Percentiles rank a stretch among this genome's conserved stretches.
Evolutionary conservation across 1,140 invertebrate species (phyloP).

Genomic region (Rhyacophila brunnea): DNA sequence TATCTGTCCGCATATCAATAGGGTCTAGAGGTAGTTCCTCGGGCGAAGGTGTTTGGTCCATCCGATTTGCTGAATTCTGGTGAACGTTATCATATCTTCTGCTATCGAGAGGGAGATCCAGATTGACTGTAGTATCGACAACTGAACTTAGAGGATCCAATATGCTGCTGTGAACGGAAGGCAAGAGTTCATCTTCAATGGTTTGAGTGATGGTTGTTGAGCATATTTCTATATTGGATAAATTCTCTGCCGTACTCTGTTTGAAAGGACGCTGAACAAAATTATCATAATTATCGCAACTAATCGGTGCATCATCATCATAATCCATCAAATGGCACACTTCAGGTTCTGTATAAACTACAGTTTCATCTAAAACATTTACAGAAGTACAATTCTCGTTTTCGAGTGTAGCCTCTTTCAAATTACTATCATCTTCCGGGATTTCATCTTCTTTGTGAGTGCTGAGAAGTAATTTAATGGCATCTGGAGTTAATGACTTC

Average conservation of each 20-base stretch:
- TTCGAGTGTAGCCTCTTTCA: constrained; percentile 1
- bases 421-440: neutral
- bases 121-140: constrained; percentile 57
- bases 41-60: constrained; percentile 76
- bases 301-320: neutral
- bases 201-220: constrained; percentile 14
- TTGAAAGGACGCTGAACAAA: constrained; percentile 28
- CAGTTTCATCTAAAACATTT: neutral
- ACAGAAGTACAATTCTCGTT: neutral
- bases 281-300: constrained; percentile 19
- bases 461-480: constrained; percentile 13
- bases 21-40: constrained; percentile 79
- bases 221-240: constrained; percentile 34
- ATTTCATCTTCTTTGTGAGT: constrained; percentile 3
- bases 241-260: constrained; percentile 26
- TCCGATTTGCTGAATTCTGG: constrained; percentile 46
- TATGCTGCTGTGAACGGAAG: constrained; percentile 54
- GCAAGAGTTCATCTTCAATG: constrained; percentile 51
- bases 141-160: constrained; percentile 52
- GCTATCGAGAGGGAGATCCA: constrained; percentile 58
- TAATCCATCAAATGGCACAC: constrained; percentile 3
- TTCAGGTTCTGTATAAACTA: neutral
- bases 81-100: constrained; percentile 44
- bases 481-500: constrained; percentile 31
- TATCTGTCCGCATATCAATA: constrained; percentile 56